Base-by-base conservation (phyloP, 2,797 vertebrate species). In the Heterohyrax brucei region DNA sequence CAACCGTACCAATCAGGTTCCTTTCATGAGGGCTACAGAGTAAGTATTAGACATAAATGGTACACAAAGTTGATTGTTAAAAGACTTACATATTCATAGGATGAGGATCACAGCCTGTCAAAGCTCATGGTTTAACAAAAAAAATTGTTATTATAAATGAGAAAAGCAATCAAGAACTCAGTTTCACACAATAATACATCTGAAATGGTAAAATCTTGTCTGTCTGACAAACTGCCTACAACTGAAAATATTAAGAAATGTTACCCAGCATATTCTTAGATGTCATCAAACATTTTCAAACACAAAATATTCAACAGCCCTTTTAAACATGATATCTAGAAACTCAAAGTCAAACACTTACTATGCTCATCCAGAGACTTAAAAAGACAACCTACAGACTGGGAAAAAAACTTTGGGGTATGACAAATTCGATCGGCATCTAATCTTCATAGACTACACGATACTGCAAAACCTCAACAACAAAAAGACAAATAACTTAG, bases 161-260 rank as follows among this genome's bases (percentile, higher is more conserved):
- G 77, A 89, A 83, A 93, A 91, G 46, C 26, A 83, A 59, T 53
- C 22, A 87, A 86, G 94, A 91, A 19, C 50, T 93, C 21, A 64
- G n/a, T 82, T 96, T 86, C 88, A 72, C 22, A 59, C 13, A 87
- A 48, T 50, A 84, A 68, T 70, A 22, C 19, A 70, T 79, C 70
- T 85, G 59, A 93, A 70, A 93, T 50, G 89, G 95, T 7, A 95
- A 87, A 93, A 95, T 75, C 16, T 62, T 82, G 48, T 81, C 72
- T 70, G 72, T 79, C 72, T 81, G 78, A 46, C 4, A 89, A 89
- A 89, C 78, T 85, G 39, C 48, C 82, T 76, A 83, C 80, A 70
- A 75, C 70, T 85, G 28, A 93, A 92, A 90, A 61, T 70, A 73
- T 75, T 53, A 83, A 28, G 53, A 76, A 83, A 80, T 44, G 14